These are phyloP conservation scores for Drosophila elegans DNA, from an alignment of 1,140 invertebrate species.

Conservation along the genomic window DNA sequence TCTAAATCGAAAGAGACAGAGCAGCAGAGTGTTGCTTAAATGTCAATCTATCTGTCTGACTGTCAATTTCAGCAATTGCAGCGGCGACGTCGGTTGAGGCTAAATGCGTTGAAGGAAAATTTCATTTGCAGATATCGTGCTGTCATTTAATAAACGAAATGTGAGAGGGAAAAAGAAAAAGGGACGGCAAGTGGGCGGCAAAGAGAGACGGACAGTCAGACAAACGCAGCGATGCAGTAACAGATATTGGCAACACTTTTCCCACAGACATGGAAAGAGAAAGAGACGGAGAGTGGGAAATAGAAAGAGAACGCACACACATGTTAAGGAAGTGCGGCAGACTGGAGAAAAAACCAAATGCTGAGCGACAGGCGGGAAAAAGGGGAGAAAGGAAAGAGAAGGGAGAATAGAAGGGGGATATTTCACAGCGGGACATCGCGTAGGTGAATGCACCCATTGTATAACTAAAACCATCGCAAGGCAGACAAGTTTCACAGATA, in stretches of 20 bases:
- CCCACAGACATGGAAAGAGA: constrained; percentile 43
- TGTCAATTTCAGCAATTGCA: constrained; percentile 83
- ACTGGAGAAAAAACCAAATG: constrained; percentile 54
- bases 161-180: constrained; percentile 37
- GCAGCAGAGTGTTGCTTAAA: constrained; percentile 75
- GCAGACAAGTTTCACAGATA: constrained; percentile 57
- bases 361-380: constrained; percentile 37
- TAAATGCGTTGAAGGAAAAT: constrained; percentile 83
- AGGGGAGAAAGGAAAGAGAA: constrained; percentile 16
- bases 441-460: constrained; percentile 85
- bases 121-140: constrained; percentile 84
- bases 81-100: constrained; percentile 42
- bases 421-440: constrained; percentile 64
- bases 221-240: constrained; percentile 79
- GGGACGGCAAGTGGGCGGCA: constrained; percentile 14
- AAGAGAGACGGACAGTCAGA: constrained; percentile 30
- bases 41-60: constrained; percentile 82
- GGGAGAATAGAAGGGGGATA: not conserved
- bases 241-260: constrained; percentile 81
- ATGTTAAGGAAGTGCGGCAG: constrained; percentile 70
- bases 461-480: constrained; percentile 73
- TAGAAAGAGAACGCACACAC: constrained; percentile 15
- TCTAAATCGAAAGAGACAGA: not conserved
- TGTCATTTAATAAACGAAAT: constrained; percentile 84
- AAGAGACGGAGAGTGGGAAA: not conserved